A percentile compares a stretch with the other conserved stretches of the same genome.
These are phyloP conservation scores for Synergus itoensis DNA, from an alignment of 2,888 invertebrate species.

Conservation along the genomic window DNA sequence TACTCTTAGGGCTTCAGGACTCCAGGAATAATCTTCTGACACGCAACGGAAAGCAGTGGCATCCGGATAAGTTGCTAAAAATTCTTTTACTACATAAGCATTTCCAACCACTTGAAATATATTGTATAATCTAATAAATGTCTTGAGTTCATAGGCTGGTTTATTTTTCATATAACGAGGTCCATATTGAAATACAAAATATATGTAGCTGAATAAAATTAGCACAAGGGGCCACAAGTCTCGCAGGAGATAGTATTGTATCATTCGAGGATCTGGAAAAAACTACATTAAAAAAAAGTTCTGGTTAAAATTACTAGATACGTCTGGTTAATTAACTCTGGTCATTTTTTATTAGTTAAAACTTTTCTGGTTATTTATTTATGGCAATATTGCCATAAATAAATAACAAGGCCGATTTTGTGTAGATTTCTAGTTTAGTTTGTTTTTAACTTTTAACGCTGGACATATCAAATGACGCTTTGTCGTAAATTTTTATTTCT, in stretches of 20 bases:
- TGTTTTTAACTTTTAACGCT: no score
- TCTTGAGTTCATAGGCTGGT: slow-evolving; percentile 84
- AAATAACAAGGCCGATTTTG: no score
- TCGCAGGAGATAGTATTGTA: background rate
- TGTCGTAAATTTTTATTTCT: no score
- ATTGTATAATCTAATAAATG: slow-evolving; percentile 87
- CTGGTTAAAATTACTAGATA: no score
- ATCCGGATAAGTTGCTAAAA: slow-evolving; percentile 77
- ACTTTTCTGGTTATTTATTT: no score
- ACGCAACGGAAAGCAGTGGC: slow-evolving; percentile 81
- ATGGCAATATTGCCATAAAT: no score
- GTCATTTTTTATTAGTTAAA: no score
- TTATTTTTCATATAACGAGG: slow-evolving; percentile 86
- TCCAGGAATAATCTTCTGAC: slow-evolving; percentile 82
- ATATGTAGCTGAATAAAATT: slow-evolving; percentile 16
- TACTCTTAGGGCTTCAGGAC: slow-evolving; percentile 71
- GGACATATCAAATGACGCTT: no score
- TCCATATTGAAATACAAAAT: slow-evolving; percentile 71
- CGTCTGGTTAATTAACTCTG: no score
- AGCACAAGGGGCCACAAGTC: background rate
- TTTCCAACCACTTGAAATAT: slow-evolving; percentile 80
- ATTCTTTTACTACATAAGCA: slow-evolving; percentile 51
- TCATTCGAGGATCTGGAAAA: slow-evolving; percentile 17
- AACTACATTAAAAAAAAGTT: background rate
- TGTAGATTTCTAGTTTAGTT: no score